Evolutionary conservation across 2,113 vertebrate species (phyloP).

Genomic region (Proterorhinus semilunaris): DNA sequence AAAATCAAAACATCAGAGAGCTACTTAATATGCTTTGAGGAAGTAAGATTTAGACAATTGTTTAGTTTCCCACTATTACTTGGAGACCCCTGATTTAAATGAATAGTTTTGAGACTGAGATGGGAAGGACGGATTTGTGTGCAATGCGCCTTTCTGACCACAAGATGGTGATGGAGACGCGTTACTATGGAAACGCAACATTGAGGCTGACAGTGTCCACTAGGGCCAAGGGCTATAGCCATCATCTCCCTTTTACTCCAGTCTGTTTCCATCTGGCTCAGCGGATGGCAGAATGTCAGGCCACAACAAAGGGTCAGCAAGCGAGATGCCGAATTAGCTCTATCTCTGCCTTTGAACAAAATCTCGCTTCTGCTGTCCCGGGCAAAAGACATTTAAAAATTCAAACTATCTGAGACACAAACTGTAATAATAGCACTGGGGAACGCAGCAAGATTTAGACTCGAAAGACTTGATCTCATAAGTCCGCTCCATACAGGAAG

Average conservation of each 20-base stretch:
- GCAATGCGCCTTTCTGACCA: slow-evolving; percentile 48
- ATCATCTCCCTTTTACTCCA: slow-evolving; percentile 21
- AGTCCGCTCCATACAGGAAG: too few species aligned
- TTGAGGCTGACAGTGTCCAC: slow-evolving; percentile 26
- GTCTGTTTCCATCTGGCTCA: slow-evolving; percentile 23
- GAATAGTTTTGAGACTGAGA: not conserved
- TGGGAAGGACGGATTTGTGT: not conserved
- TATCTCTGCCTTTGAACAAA: not conserved
- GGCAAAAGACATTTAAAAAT: too few species aligned
- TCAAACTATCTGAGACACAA: too few species aligned
- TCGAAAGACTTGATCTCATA: too few species aligned
- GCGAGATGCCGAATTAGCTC: slow-evolving; percentile 5
- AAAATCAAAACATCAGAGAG: not conserved
- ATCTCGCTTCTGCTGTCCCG: not conserved
- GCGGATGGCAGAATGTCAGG: slow-evolving; percentile 18
- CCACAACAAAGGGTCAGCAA: slow-evolving; percentile 36
- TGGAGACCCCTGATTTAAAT: too few species aligned
- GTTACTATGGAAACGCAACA: slow-evolving; percentile 62
- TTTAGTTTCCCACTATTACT: too few species aligned
- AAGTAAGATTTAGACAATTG: too few species aligned
- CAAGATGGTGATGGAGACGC: slow-evolving; percentile 58
- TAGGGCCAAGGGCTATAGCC: slow-evolving; percentile 1
- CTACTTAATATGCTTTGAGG: too few species aligned
- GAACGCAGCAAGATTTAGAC: too few species aligned
- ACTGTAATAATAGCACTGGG: too few species aligned